phyloP scores from a whole-genome alignment of 2,888 invertebrate species.

The Brenthis daphne region DNA sequence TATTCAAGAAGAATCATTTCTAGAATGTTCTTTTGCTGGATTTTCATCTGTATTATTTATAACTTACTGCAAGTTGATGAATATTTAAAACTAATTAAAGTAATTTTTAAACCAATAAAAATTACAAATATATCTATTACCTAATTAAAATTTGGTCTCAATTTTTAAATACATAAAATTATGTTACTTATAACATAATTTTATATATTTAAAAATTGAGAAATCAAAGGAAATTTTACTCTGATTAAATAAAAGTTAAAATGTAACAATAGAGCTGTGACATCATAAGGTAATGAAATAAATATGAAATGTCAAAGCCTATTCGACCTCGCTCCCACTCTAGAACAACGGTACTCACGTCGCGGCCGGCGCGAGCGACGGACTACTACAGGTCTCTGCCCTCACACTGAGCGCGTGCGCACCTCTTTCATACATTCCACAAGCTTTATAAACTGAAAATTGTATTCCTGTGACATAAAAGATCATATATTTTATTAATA shows the following conservation, averaged over 20 bases:
- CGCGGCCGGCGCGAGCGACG: conserved; percentile 59
- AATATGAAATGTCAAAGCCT: conserved; percentile 74
- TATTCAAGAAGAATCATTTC: too few relatives aligned
- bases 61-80: too few relatives aligned
- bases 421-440: conserved; percentile 28
- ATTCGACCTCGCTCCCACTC: conserved; percentile 72
- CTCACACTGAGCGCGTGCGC: conserved; percentile 62
- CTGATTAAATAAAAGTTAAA: neutral
- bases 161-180: neutral
- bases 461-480: conserved; percentile 23
- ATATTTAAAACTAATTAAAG: too few relatives aligned
- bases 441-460: conserved; percentile 23
- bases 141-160: too few relatives aligned
- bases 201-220: too few relatives aligned
- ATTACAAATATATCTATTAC: too few relatives aligned
- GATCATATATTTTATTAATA: neutral
- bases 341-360: conserved; percentile 69
- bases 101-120: too few relatives aligned
- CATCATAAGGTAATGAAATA: conserved; percentile 68
- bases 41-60: too few relatives aligned
- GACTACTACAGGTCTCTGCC: conserved; percentile 71
- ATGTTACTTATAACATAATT: too few relatives aligned
- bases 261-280: conserved; percentile 55
- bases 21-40: too few relatives aligned
- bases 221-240: neutral